phyloP scores from a whole-genome alignment of 2,888 invertebrate genomes.

The Pristionchus entomophagus region DNA sequence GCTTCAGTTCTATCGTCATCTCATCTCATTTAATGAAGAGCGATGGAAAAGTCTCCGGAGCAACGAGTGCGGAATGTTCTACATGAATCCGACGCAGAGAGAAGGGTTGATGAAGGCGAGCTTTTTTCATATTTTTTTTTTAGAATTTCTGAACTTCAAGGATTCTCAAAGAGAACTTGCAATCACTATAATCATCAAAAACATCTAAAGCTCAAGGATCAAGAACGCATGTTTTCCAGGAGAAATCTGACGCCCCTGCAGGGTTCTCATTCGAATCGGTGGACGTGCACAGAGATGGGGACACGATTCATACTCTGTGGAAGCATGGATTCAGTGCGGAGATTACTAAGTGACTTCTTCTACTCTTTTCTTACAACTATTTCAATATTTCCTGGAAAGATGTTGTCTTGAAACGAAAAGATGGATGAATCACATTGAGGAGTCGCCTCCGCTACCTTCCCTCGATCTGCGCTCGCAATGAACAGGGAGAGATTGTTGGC shows the following conservation, averaged over 20 bases:
- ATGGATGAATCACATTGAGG: too few species aligned
- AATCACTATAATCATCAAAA: too few species aligned
- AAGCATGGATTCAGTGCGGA: not conserved
- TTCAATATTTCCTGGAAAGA: too few species aligned
- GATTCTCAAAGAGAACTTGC: too few species aligned
- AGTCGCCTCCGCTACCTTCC: not conserved
- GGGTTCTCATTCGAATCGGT: not conserved
- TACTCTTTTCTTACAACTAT: too few species aligned
- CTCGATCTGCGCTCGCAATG: not conserved
- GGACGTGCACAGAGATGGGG: not conserved
- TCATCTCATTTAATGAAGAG: not conserved
- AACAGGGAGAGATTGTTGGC: not conserved
- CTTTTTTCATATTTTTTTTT: not conserved
- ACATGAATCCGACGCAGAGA: not conserved
- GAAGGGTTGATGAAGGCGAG: not conserved
- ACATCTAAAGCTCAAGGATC: too few species aligned
- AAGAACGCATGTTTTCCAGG: too few species aligned
- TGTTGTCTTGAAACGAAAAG: too few species aligned
- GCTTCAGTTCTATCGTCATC: not conserved
- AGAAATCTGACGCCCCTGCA: not conserved
- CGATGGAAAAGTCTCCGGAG: not conserved
- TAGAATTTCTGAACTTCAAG: too few species aligned
- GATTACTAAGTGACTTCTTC: not conserved
- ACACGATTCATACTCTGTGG: constrained; percentile 6
- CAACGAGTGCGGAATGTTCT: not conserved